A percentile compares a stretch with the other conserved stretches of the same genome.
Conservation (phyloP, 2,888 invertebrate genomes). For the Drosophila fungiperda region DNA sequence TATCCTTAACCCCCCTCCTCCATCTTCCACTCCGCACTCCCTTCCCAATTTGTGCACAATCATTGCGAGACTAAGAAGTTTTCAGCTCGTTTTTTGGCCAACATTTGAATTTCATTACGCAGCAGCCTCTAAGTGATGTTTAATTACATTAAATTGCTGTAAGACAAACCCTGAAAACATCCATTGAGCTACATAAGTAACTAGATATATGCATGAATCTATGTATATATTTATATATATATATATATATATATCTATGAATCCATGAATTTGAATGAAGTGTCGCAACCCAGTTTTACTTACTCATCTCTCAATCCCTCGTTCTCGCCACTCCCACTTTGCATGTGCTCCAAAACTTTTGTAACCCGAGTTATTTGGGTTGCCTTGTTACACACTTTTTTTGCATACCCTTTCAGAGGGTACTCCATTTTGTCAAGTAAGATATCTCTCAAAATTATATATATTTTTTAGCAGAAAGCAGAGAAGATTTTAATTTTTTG, state of each 20-base stretch:
- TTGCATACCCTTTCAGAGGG: not conserved
- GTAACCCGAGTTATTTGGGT: slow-evolving; percentile 47
- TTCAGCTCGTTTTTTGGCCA: slow-evolving; percentile 38
- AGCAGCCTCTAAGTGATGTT: slow-evolving; percentile 52
- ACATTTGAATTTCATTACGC: slow-evolving; percentile 73
- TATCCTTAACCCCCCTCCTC: not conserved
- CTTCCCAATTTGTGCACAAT: slow-evolving; percentile 8
- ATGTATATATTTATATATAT: slow-evolving; percentile 3
- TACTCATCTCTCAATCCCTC: slow-evolving; percentile 16
- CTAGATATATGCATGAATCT: slow-evolving; percentile 13
- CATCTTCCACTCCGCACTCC: not conserved
- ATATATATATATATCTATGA: slow-evolving; percentile 13
- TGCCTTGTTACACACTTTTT: not conserved
- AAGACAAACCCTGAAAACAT: slow-evolving; percentile 30
- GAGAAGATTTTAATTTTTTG: not conserved
- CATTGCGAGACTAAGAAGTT: slow-evolving; percentile 13
- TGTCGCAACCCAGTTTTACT: slow-evolving; percentile 64
- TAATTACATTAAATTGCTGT: slow-evolving; percentile 70
- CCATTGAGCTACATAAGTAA: slow-evolving; percentile 13
- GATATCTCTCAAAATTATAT: not conserved
- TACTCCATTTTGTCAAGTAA: not conserved
- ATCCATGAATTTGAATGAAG: slow-evolving; percentile 70
- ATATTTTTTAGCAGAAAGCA: not conserved
- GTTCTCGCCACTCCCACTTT: not conserved
- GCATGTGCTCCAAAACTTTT: slow-evolving; percentile 29